These are phyloP conservation scores for Exephanes ischioxanthus DNA, from an alignment of 2,888 invertebrate genomes.

Conservation along the genomic window DNA sequence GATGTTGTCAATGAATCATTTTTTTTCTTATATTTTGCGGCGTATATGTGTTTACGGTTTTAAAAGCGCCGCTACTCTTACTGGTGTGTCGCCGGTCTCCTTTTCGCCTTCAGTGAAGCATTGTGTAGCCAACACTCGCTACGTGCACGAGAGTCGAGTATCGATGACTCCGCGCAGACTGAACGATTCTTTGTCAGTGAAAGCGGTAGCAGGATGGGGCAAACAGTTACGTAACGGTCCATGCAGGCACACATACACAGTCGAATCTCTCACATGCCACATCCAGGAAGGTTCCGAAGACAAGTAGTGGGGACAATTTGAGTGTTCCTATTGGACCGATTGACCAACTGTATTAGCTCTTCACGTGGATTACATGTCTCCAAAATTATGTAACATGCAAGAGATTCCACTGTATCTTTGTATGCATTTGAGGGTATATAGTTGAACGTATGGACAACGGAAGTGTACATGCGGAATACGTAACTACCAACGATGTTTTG, in stretches of 20 bases:
- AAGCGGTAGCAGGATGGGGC: constrained; percentile 23
- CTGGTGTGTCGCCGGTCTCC: constrained; percentile 19
- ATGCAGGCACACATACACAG: not conserved
- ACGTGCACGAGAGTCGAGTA: constrained; percentile 30
- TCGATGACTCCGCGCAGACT: constrained; percentile 57
- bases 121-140: constrained; percentile 31
- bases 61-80: constrained; percentile 20
- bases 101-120: constrained; percentile 28
- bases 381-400: no score
- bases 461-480: constrained; percentile 52
- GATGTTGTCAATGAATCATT: not conserved
- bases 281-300: no score
- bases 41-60: constrained; percentile 19
- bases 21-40: constrained; percentile 45
- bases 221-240: constrained; percentile 45
- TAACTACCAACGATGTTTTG: constrained; percentile 34
- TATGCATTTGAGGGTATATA: constrained; percentile 11
- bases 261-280: not conserved
- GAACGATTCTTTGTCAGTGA: constrained; percentile 61
- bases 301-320: no score
- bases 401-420: no score
- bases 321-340: no score
- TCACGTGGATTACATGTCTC: no score
- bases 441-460: constrained; percentile 15
- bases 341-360: no score